Conservation (phyloP, 2,797 vertebrate genomes). For the Pelobates cultripes region DNA sequence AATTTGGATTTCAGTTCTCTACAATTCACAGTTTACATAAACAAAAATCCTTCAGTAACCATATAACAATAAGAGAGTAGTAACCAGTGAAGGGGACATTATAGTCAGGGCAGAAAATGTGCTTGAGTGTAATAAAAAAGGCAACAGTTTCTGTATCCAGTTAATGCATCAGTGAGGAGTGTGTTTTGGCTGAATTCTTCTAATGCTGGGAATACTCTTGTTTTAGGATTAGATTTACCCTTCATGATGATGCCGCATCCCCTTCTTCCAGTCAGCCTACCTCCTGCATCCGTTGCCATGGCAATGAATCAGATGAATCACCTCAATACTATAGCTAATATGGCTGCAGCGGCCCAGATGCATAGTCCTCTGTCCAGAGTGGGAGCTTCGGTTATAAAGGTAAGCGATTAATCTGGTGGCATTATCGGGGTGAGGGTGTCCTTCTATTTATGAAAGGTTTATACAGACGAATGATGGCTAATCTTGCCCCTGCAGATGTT, state of each 20-base stretch:
- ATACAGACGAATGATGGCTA: too few relatives aligned
- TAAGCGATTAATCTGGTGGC: conserved; percentile 62
- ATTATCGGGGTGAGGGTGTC: too few relatives aligned
- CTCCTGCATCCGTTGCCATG: conserved; percentile 89
- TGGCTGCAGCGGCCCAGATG: conserved; percentile 86
- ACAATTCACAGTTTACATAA: too few relatives aligned
- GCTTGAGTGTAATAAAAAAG: background rate
- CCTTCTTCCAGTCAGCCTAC: conserved; percentile 88
- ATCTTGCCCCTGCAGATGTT: too few relatives aligned
- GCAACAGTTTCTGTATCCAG: background rate
- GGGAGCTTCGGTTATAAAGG: conserved; percentile 91
- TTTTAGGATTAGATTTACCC: conserved; percentile 85
- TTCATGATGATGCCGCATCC: conserved; percentile 95
- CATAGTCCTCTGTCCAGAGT: conserved; percentile 85
- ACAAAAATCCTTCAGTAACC: too few relatives aligned
- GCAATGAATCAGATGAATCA: conserved; percentile 95
- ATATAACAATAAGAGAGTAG: too few relatives aligned
- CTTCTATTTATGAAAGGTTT: too few relatives aligned
- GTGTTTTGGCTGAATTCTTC: background rate
- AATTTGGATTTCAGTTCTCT: too few relatives aligned
- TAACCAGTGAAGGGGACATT: too few relatives aligned
- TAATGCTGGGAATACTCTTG: background rate
- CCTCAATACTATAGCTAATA: conserved; percentile 87
- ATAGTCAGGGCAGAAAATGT: too few relatives aligned
- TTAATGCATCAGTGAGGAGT: background rate